Evolutionary conservation across 2,113 vertebrate genomes (phyloP).

Genomic region (Microtus oregoni): DNA sequence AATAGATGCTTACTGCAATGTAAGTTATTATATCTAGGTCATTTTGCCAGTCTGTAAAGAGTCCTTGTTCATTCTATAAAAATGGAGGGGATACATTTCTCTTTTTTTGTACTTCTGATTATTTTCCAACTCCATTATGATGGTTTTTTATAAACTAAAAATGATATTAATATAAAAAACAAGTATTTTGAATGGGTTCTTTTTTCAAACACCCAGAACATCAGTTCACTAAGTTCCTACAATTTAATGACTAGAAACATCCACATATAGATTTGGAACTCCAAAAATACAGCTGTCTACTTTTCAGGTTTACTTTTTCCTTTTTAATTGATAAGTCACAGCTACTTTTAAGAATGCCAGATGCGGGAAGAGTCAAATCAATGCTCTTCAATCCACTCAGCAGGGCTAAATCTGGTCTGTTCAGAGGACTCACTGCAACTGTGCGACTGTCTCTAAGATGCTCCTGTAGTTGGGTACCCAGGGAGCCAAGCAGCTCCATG

Average conservation of each 20-base stretch:
- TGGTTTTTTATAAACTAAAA: conserved; percentile 51
- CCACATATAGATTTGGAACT: not conserved
- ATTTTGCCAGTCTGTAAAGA: conserved; percentile 12
- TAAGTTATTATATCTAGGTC: conserved; percentile 23
- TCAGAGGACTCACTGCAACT: not conserved
- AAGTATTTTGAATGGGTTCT: not conserved
- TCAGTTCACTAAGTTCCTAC: not conserved
- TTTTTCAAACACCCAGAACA: conserved; percentile 6
- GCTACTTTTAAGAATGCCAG: not conserved
- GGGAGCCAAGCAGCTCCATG: accelerated
- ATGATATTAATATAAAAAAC: not conserved
- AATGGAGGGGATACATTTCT: not conserved
- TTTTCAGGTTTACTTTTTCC: not conserved
- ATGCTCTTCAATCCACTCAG: not conserved
- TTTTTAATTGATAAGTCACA: not conserved
- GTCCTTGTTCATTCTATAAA: conserved; percentile 27
- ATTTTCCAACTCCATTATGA: conserved; percentile 8
- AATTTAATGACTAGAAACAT: conserved; percentile 40
- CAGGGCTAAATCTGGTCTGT: not conserved
- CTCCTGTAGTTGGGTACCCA: not conserved
- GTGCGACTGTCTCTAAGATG: not conserved
- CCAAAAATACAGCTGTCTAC: not conserved
- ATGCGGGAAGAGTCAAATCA: not conserved
- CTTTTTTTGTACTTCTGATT: not conserved
- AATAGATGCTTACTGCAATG: not conserved